Evolutionary conservation across 1,140 invertebrate genomes (phyloP).

Genomic region (Drosophila nigrodunni): DNA sequence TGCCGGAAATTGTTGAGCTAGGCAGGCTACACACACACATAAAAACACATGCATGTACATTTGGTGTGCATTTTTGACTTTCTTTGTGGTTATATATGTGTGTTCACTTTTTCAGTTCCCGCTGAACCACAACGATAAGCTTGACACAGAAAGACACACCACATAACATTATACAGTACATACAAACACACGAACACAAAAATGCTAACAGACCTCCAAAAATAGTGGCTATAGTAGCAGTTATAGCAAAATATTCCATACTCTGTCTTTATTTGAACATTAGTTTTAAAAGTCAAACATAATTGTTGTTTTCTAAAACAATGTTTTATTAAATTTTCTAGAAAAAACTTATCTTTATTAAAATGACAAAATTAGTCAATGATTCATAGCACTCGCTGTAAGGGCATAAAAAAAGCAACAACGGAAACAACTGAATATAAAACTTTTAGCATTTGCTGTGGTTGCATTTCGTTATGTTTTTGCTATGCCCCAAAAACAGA

Average conservation of each 20-base stretch:
- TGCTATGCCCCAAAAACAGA: constrained; percentile 13
- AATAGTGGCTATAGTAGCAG: constrained; percentile 26
- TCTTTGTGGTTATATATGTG: constrained; percentile 29
- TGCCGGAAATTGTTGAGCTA: constrained; percentile 45
- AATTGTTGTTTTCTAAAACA: too few species aligned
- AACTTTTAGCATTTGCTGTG: constrained; percentile 58
- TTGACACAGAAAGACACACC: constrained; percentile 45
- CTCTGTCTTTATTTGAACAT: too few species aligned
- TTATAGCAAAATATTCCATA: neutral
- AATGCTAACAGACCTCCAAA: neutral
- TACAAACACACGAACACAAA: constrained; percentile 5
- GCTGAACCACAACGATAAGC: constrained; percentile 48
- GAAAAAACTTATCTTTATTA: too few species aligned
- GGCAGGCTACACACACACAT: constrained; percentile 29
- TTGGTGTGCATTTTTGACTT: constrained; percentile 39
- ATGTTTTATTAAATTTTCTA: too few species aligned
- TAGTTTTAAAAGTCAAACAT: too few species aligned
- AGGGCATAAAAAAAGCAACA: constrained; percentile 7
- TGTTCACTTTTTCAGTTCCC: constrained; percentile 17
- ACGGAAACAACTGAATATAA: constrained; percentile 10
- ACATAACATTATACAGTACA: constrained; percentile 17
- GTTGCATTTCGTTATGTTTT: constrained; percentile 45
- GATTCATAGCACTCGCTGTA: neutral
- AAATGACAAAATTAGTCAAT: constrained; percentile 1
- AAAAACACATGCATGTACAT: constrained; percentile 4